Evolutionary conservation across 37 sponge, comb jelly and placozoan species (phyloP).

Genomic region (Ephydatia muelleri): DNA sequence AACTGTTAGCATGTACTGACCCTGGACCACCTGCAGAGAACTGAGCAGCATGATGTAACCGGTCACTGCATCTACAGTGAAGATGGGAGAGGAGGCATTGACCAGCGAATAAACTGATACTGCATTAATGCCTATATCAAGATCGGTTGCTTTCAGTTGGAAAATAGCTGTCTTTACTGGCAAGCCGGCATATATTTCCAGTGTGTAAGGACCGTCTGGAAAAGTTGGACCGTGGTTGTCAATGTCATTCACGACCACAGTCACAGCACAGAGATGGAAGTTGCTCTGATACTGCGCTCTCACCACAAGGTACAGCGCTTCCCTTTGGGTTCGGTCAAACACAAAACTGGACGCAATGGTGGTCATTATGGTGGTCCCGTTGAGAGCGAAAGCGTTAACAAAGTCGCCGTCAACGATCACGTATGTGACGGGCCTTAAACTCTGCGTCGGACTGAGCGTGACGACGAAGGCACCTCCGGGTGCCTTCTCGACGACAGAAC

Average conservation of each 20-base stretch:
- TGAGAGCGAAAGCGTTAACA: slow-evolving; percentile 20
- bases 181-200: slow-evolving; percentile 59
- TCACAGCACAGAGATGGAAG: slow-evolving; percentile 62
- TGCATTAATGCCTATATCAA: slow-evolving; percentile 54
- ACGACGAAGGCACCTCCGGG: background rate
- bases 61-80: slow-evolving; percentile 29
- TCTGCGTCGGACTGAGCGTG: background rate
- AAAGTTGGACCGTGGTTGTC: slow-evolving; percentile 70
- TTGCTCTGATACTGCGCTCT: slow-evolving; percentile 34
- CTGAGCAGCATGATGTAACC: slow-evolving; percentile 27
- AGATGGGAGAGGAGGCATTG: background rate
- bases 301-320: slow-evolving; percentile 54
- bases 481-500: slow-evolving; percentile 23
- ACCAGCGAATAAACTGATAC: background rate
- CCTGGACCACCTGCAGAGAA: background rate
- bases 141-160: slow-evolving; percentile 34
- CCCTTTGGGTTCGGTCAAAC: slow-evolving; percentile 41
- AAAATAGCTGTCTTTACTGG: slow-evolving; percentile 47
- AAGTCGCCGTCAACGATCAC: slow-evolving; percentile 11
- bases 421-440: background rate
- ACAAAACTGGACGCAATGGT: background rate
- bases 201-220: background rate
- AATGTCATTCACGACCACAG: slow-evolving; percentile 57
- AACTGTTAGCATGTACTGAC: slow-evolving; percentile 17
- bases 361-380: background rate